Conservation (phyloP, 64 coral and sea anemone genomes). For the Montipora sp. region DNA sequence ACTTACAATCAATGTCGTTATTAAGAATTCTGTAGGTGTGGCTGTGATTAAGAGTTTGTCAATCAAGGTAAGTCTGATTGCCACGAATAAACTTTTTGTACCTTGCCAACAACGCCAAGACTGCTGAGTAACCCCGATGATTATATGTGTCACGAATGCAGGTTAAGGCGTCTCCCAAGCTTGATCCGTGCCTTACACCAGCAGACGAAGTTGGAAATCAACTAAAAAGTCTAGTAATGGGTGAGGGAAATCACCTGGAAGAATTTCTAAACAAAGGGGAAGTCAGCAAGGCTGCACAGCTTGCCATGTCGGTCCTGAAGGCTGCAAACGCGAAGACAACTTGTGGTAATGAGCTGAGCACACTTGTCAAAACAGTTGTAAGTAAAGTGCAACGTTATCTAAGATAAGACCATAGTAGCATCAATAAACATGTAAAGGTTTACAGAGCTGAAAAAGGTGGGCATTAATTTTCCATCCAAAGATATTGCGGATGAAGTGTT, state of each 20-base stretch:
- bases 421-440: too few species aligned
- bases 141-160: background rate
- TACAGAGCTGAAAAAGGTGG: too few species aligned
- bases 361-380: background rate
- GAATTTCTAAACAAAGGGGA: conserved; percentile 14
- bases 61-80: background rate
- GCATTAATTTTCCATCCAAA: too few species aligned
- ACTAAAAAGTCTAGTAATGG: background rate
- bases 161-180: background rate
- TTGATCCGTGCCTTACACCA: background rate
- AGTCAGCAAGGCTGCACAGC: conserved; percentile 20
- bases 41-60: background rate
- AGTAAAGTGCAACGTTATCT: background rate
- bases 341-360: background rate
- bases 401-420: background rate
- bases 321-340: background rate
- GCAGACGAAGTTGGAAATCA: background rate
- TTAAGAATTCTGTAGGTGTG: conserved; percentile 10
- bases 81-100: too few species aligned
- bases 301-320: background rate
- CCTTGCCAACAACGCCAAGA: too few species aligned
- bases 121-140: too few species aligned
- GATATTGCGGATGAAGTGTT: too few species aligned
- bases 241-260: background rate
- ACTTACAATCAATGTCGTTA: background rate